Evolutionary conservation across 2,113 vertebrate genomes (phyloP).

Genomic region (Atlantisia rogersi): DNA sequence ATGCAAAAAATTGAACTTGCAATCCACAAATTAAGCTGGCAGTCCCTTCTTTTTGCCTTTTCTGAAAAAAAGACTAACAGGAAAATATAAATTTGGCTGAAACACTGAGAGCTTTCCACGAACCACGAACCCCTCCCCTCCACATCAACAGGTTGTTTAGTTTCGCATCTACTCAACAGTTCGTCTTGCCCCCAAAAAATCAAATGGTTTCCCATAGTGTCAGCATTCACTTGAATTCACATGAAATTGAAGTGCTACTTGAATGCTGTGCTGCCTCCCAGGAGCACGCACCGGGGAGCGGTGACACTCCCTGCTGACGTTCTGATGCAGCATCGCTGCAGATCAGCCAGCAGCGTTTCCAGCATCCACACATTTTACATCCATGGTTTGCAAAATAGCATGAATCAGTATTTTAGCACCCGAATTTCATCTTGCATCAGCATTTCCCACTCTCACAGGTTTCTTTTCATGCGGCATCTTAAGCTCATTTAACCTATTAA

Average conservation of each 20-base stretch:
- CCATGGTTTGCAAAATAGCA: background rate
- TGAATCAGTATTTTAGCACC: background rate
- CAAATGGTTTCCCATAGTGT: background rate
- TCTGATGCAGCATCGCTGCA: background rate
- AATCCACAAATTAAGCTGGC: background rate
- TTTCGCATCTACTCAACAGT: background rate
- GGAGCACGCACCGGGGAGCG: background rate
- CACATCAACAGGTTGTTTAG: background rate
- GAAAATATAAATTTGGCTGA: background rate
- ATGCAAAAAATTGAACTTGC: background rate
- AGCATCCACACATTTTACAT: background rate
- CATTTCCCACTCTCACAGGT: rapidly evolving
- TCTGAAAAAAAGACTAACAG: background rate
- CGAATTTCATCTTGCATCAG: background rate
- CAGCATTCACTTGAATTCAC: background rate
- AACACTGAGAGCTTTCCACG: background rate
- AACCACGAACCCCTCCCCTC: background rate
- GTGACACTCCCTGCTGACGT: rapidly evolving
- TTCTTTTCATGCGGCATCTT: background rate
- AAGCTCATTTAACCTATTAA: background rate
- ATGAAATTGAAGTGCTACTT: background rate
- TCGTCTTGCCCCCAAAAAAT: background rate
- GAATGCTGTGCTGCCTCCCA: background rate
- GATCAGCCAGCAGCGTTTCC: background rate
- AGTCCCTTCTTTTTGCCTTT: background rate